These are phyloP conservation scores for Pseudoatta argentina DNA, from an alignment of 1,140 invertebrate species.

Conservation along the genomic window DNA sequence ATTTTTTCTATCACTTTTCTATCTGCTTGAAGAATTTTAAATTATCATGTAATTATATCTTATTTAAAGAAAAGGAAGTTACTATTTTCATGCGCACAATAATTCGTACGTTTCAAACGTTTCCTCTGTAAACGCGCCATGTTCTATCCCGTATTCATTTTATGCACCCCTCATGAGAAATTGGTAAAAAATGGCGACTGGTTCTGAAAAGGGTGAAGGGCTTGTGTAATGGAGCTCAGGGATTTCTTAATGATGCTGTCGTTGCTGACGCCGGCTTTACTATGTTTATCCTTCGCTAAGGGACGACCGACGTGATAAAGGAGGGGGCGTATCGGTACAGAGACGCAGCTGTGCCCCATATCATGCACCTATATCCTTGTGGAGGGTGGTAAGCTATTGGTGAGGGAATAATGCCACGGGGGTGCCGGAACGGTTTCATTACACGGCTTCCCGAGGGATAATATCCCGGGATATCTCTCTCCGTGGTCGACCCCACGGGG, in stretches of 20 bases:
- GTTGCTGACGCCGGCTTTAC: conserved; percentile 48
- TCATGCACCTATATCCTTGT: conserved; percentile 72
- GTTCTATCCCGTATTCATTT: conserved; percentile 26
- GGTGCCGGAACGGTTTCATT: conserved; percentile 82
- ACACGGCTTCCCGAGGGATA: conserved; percentile 80
- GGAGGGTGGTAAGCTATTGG: conserved; percentile 65
- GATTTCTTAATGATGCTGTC: conserved; percentile 59
- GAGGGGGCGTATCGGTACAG: conserved; percentile 62
- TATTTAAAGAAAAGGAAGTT: background rate
- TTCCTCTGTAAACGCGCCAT: background rate
- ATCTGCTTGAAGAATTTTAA: background rate
- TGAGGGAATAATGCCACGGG: conserved; percentile 72
- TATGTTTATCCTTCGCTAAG: conserved; percentile 22
- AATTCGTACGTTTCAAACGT: background rate
- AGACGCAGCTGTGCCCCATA: conserved; percentile 69
- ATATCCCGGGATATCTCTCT: conserved; percentile 76
- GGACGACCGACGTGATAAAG: conserved; percentile 59
- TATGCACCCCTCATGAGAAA: conserved; percentile 40
- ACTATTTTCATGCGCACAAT: background rate
- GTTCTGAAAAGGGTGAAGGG: conserved; percentile 17
- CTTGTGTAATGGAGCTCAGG: conserved; percentile 9
- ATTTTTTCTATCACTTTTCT: background rate
- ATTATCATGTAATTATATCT: background rate
- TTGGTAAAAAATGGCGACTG: conserved; percentile 59
- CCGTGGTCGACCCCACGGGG: conserved; percentile 70